phyloP scores from a whole-genome alignment of 2,113 vertebrate genomes.

The Regulus satrapa region DNA sequence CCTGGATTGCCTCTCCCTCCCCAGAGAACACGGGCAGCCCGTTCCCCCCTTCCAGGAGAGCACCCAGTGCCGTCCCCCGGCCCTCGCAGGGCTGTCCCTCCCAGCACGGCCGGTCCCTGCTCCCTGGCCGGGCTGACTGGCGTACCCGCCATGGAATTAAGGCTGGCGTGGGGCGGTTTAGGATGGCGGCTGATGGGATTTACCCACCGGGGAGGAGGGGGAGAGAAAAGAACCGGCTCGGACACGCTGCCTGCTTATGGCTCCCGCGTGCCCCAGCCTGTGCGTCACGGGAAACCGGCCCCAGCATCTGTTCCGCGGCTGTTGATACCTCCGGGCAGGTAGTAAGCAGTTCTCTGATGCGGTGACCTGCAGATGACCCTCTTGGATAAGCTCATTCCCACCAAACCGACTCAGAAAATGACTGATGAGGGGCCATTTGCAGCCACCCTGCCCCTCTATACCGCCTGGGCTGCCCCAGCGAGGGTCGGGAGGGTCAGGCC shows the following conservation, averaged over 20 bases:
- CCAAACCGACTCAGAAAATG: not conserved
- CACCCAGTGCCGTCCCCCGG: fast-evolving
- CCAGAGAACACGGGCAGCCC: fast-evolving
- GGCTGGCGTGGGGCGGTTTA: not conserved
- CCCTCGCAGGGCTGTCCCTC: no score
- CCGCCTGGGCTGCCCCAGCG: not conserved
- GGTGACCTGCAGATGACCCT: not conserved
- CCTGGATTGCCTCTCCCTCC: not conserved
- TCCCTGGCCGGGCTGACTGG: no score
- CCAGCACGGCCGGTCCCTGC: fast-evolving
- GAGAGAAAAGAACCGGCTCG: not conserved
- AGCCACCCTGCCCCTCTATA: not conserved
- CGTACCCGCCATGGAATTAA: not conserved
- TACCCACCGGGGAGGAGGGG: not conserved
- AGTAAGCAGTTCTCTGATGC: not conserved
- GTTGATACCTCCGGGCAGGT: not conserved
- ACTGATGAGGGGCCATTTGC: no score
- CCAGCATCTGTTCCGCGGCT: not conserved
- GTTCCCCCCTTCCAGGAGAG: no score
- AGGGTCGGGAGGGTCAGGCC: fast-evolving
- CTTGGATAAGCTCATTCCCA: not conserved
- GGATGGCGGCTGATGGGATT: conserved; percentile 10
- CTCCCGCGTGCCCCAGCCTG: not conserved
- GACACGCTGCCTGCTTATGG: not conserved
- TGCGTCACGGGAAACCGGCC: not conserved